phyloP scores from a whole-genome alignment of 2,888 invertebrate species.

The Pseudococcus viburni region DNA sequence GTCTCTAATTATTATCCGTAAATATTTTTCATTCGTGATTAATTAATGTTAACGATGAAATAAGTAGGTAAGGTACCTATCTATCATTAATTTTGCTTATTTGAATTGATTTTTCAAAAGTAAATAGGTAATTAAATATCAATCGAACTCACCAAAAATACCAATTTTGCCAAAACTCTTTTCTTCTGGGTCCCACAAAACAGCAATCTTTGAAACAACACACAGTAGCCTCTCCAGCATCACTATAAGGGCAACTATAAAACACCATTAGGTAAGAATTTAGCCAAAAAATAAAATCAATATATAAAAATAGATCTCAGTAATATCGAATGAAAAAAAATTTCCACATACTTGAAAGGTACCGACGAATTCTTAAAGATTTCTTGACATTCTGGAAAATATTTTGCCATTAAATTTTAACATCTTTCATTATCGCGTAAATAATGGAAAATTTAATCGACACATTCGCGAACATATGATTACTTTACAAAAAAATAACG shows the following conservation, averaged over 20 bases:
- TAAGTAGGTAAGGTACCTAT: no score
- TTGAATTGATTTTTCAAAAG: background rate
- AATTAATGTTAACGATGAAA: no score
- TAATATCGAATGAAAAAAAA: background rate
- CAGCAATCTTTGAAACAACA: constrained; percentile 69
- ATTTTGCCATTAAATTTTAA: constrained; percentile 65
- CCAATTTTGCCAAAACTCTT: constrained; percentile 70
- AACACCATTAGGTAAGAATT: background rate
- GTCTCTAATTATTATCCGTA: no score
- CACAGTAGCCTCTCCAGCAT: constrained; percentile 63
- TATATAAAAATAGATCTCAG: background rate
- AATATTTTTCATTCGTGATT: no score
- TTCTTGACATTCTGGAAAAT: constrained; percentile 65
- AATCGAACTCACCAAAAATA: constrained; percentile 70
- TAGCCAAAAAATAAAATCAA: background rate
- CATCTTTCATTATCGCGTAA: background rate
- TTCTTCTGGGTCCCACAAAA: constrained; percentile 68
- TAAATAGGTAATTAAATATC: background rate
- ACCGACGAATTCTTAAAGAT: constrained; percentile 62
- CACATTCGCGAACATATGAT: background rate
- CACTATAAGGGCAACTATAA: constrained; percentile 61
- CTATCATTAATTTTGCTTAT: no score
- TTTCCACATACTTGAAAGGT: constrained; percentile 59
- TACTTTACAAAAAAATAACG: background rate
- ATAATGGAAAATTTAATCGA: background rate